Percentiles rank a stretch among this genome's conserved stretches.
Conservation (phyloP, 2,113 vertebrate genomes). For the Ibidorhyncha struthersii region DNA sequence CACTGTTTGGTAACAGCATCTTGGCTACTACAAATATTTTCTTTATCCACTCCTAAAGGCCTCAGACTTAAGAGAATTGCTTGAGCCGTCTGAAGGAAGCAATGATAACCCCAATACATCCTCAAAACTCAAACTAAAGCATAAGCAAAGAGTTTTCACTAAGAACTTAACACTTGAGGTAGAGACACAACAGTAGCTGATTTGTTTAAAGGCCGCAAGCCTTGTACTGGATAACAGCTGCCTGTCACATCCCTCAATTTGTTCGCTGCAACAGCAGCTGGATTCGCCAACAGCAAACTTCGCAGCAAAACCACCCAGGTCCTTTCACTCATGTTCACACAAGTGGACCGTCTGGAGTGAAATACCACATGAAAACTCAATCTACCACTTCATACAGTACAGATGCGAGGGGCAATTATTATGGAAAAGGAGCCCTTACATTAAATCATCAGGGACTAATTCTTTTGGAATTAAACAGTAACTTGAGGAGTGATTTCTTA, state of each 20-base stretch:
- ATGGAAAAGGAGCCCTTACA: not conserved
- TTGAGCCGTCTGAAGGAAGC: not conserved
- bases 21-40: not conserved
- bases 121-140: not conserved
- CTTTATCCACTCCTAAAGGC: not conserved
- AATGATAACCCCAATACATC: not conserved
- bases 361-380: not conserved
- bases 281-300: not conserved
- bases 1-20: not conserved
- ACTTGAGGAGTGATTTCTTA: not conserved
- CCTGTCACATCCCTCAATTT: not conserved
- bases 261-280: not conserved
- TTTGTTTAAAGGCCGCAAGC: not conserved
- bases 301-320: not conserved
- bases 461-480: not conserved
- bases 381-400: not conserved
- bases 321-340: not conserved
- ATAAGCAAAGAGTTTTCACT: not conserved
- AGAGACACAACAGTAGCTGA: not conserved
- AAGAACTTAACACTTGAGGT: not conserved
- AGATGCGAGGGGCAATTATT: not conserved
- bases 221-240: not conserved
- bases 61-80: not conserved
- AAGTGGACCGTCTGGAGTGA: rapidly evolving
- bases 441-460: not conserved